Base-by-base conservation (phyloP, 2,113 vertebrate genomes). In the Cettia cetti region DNA sequence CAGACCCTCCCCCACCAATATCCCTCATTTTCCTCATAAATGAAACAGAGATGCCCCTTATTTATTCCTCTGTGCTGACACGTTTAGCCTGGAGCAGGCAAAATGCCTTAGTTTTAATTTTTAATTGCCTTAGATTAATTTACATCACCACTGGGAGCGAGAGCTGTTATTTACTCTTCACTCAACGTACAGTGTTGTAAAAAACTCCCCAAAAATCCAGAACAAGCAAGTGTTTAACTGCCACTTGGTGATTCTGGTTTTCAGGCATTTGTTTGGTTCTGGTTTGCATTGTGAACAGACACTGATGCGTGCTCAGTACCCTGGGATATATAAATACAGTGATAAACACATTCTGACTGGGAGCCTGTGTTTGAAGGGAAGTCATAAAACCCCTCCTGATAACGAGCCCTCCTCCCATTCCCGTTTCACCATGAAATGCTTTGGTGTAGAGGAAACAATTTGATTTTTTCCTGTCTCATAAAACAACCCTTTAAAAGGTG, bases 371-470 rank as follows among this genome's bases (percentile, higher is more conserved):
- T 96, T 86, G 21, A 93, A 90, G 96, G 98, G 98, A 98, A 98
- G 94, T 96, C 97, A 97, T 97, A 98, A 98, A 98, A 82, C 53
- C 87, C 65, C 17, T 45, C 56, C 37, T 31, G 94, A 97, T 90
- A 96, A 90, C 75, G 52, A 90, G 83, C 54, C 92, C 81, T 78
- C 95, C 96, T 95, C 97, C 96, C 80, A 47, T 76, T 97, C 87
- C 88, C 66, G 22, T 52, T 45, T 53, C 79, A 45, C 15, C 5
- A 45, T 89, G 49, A 96, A 95, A 95, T 63, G 86, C 86, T 98
- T 94, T 79, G 83, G 40, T 97, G 96, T 84, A 93, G 92, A 96
- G 97, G 98, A 98, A 98, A 92, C 96, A 96, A 97, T 96, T 72
- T 89, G 86, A 91, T 93, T 94, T 89, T 94, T 97, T 96, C 96